Conservation (phyloP, 2,888 invertebrate species). For the Ceramica pisi region DNA sequence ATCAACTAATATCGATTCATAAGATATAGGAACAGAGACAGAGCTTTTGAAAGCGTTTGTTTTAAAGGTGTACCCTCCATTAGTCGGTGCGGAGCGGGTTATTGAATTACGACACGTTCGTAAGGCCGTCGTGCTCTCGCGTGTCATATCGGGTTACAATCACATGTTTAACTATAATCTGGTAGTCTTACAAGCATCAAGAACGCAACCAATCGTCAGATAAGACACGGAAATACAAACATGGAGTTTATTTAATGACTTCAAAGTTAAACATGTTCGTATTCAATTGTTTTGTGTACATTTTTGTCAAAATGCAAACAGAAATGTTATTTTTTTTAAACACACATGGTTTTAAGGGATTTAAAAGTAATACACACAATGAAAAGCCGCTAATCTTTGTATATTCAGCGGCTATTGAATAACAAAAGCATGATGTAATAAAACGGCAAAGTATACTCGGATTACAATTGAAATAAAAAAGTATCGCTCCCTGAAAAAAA, state of each 20-base stretch:
- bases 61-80: constrained; percentile 74
- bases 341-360: constrained; percentile 25
- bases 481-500: constrained; percentile 57
- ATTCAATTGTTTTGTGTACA: constrained; percentile 14
- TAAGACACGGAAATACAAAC: constrained; percentile 61
- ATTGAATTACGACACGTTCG: constrained; percentile 78
- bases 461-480: constrained; percentile 73
- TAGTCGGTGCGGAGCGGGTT: constrained; percentile 75
- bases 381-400: constrained; percentile 72
- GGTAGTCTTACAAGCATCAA: constrained; percentile 67
- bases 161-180: constrained; percentile 69
- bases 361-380: constrained; percentile 56
- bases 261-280: constrained; percentile 35
- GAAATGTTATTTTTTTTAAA: constrained; percentile 27
- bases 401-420: constrained; percentile 73
- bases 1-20: background rate
- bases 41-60: constrained; percentile 45
- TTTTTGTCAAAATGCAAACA: constrained; percentile 9
- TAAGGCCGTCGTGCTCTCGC: constrained; percentile 69
- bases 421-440: constrained; percentile 72
- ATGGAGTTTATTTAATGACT: constrained; percentile 47
- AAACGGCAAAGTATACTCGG: constrained; percentile 71
- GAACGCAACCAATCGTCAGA: constrained; percentile 67
- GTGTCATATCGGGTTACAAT: constrained; percentile 73
- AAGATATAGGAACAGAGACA: constrained; percentile 20